Evolutionary conservation across 2,113 vertebrate species (phyloP).

Genomic region (Aleadryas rufinucha): DNA sequence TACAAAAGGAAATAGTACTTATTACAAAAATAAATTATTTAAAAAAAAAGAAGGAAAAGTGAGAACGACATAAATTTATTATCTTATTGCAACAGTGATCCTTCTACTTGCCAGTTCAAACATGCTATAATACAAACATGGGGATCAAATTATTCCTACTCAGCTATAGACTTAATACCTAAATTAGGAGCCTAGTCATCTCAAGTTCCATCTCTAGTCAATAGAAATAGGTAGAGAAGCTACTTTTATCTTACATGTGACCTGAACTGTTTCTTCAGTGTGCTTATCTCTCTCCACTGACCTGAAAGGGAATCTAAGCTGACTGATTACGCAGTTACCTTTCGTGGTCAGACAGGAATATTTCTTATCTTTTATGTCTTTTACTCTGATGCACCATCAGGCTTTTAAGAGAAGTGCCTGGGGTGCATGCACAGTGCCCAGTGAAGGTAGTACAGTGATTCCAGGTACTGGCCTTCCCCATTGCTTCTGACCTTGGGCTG

Average conservation of each 20-base stretch:
- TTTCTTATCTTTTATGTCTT: not conserved
- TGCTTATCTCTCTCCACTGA: not conserved
- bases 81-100: not conserved
- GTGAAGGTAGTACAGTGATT: not conserved
- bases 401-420: not conserved
- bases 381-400: not conserved
- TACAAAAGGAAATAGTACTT: not conserved
- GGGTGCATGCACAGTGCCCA: fast-evolving
- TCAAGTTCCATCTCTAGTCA: not conserved
- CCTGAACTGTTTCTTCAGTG: not conserved
- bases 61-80: not conserved
- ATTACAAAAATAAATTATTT: not conserved
- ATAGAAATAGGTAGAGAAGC: not conserved
- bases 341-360: not conserved
- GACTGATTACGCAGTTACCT: not conserved
- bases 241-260: not conserved
- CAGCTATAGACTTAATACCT: not conserved
- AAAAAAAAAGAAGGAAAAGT: not conserved
- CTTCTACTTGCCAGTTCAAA: not conserved
- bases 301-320: not conserved
- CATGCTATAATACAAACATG: not conserved
- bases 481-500: not conserved
- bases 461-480: not conserved
- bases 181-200: not conserved
- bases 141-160: not conserved